Conservation (phyloP, 2,797 vertebrate species). For the Tokudaia tokunoshimensis region DNA sequence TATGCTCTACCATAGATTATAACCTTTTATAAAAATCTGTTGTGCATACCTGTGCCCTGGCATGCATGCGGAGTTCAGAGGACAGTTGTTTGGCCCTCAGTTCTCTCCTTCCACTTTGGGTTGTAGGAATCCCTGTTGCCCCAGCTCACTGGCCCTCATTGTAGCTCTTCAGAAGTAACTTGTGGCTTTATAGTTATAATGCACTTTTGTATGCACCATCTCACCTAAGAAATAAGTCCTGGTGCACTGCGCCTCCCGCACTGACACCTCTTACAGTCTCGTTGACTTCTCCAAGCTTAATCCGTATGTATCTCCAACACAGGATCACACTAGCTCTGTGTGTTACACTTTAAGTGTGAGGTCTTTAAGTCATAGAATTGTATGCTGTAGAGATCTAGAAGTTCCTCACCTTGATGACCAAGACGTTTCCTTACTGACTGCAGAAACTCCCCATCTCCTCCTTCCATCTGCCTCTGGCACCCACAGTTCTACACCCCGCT, state of each 20-base stretch:
- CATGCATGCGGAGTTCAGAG: neutral
- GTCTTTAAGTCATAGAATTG: neutral
- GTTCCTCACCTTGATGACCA: neutral
- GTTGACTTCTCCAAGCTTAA: neutral
- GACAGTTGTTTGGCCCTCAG: neutral
- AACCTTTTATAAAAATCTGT: neutral
- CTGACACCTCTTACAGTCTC: neutral
- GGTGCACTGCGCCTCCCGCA: neutral
- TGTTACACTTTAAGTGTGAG: neutral
- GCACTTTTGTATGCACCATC: neutral
- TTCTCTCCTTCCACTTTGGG: neutral
- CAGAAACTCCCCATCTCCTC: neutral
- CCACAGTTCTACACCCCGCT: neutral
- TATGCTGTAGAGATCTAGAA: neutral
- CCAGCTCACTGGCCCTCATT: neutral
- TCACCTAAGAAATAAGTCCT: neutral
- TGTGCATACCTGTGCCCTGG: neutral
- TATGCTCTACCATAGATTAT: neutral
- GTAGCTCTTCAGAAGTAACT: neutral
- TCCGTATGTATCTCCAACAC: neutral
- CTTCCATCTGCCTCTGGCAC: neutral
- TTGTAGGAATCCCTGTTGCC: neutral
- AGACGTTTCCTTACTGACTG: neutral
- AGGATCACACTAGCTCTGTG: neutral
- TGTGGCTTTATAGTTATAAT: neutral